Base-by-base conservation (phyloP, 2,888 invertebrate genomes). In the Volucella inanis region DNA sequence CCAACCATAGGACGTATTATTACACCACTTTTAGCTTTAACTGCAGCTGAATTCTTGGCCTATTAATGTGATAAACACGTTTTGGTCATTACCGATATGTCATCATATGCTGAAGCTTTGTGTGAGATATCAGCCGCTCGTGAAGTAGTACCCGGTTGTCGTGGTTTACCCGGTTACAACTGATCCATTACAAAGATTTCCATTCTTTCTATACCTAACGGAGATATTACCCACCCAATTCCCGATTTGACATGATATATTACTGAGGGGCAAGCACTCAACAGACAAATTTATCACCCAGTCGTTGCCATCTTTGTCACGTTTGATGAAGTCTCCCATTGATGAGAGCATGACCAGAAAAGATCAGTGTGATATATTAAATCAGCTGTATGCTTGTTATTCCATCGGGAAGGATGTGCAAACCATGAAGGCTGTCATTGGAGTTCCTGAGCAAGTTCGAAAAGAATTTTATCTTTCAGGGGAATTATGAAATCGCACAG, bases 21-120 rank as follows among this genome's bases (percentile, higher is more conserved):
- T 92, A 99, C 99, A 0, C 99, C 99, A 0, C 97, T 99, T 93
- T 94, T 99, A 90, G 99, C 99, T 3, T 92, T 99, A 72, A 99
- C 99, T 0, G 98, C 99, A 57, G 99, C 99, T 22, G 99, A 99
- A 93, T 99, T 98, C 93, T 94, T 99, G 93, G 99, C 99, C 55
- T 99, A 99, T 92, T 99, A 99, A 92, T 99, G 99, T 93, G 99
- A 99, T 94, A 99, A 99, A 93, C 99, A 99, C 95, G 99, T 99
- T 88, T 92, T 99, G 92, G 99, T 99, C 89, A 99, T 99, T 87
- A 99, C 99, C 1, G 99, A 99, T 93, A 99, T 99, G 99, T 99
- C 98, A 52, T 99, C 99, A 1, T 99, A 99, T 92, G 99, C 99
- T 87, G 99, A 99, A 93, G 99, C 99, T 89, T 94, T 99, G 94